Base-by-base conservation (phyloP, 1,140 invertebrate species). In the Goniozus legneri region DNA sequence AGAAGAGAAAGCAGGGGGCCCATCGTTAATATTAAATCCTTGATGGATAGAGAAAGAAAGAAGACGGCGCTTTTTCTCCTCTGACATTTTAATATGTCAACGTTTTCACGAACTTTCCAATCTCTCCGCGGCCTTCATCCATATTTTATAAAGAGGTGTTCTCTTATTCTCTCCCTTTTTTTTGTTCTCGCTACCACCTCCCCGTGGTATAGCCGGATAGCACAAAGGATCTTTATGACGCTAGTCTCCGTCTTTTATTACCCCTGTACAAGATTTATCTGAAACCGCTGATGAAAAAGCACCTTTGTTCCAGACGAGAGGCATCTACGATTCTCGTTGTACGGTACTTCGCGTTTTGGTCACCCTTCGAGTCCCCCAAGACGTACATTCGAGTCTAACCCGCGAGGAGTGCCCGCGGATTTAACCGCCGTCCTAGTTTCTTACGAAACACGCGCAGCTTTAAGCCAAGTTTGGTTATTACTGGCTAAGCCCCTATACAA, bases 11-110 rank as follows among this genome's bases (percentile, higher is more conserved):
- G 53, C 37, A 36, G 16, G 6, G 3, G 8, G 31, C 32, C 35
- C 44, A 35, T 50, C 22, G 19, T 58, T 57, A 57, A 54, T 57
- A 44, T 57, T 57, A 47, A 47, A 47, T 47, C 19, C 7, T 30
- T 13, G 38, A 42, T 16, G 34, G 42, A 30, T n/a, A 33, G 33
- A 44, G 19, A 21, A 20, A 30, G 10, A 18, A 35, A 20, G 8
- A 3, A 13, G 14, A 18, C 0, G 12, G 10, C 3, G 12, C 20
- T 38, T 38, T 27, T 32, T 30, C 7, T 27, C 32, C 6, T 1
- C 10, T 40, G 33, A n/a, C 32, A 20, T 34, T 39, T 54, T 39
- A 54, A 54, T 54, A 37, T 14, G 20, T 40, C 22, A 39, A 51
- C 41, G 13, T 22, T 30, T 42, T 41, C 15, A 21, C 21, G n/a